Evolutionary conservation across 2,888 invertebrate genomes (phyloP).

Genomic region (Masnerella sp.): DNA sequence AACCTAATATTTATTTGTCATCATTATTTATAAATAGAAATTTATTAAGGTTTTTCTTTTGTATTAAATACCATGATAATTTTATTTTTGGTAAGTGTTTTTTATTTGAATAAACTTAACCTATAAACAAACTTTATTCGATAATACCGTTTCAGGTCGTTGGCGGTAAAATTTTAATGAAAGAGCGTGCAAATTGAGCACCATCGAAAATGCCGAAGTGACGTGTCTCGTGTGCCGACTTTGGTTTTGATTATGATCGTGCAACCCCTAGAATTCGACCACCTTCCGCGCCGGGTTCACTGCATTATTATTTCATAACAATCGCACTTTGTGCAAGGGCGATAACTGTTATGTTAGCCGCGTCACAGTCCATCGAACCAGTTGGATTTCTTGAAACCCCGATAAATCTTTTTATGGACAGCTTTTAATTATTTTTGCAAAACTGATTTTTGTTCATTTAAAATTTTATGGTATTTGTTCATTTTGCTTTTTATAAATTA

Average conservation of each 20-base stretch:
- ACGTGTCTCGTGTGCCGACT: conserved; percentile 69
- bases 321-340: conserved; percentile 67
- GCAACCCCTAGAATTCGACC: conserved; percentile 65
- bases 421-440: conserved; percentile 41
- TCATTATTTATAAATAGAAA: no score
- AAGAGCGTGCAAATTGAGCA: conserved; percentile 66
- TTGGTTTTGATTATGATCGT: conserved; percentile 72
- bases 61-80: no score
- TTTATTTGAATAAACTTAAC: no score
- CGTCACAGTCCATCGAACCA: conserved; percentile 64
- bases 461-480: no score
- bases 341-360: conserved; percentile 68
- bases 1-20: no score
- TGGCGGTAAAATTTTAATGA: no score
- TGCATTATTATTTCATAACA: conserved; percentile 74
- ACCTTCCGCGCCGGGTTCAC: conserved; percentile 58
- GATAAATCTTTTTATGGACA: conserved; percentile 44
- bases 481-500: no score
- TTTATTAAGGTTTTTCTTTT: no score
- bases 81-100: no score
- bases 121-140: no score
- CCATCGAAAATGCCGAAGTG: conserved; percentile 68
- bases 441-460: no score
- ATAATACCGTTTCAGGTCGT: no score
- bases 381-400: conserved; percentile 52